Percentiles rank a stretch among this genome's conserved stretches.
Evolutionary conservation across 1,140 invertebrate genomes (phyloP).

Genomic region (Scylla paramamosain): DNA sequence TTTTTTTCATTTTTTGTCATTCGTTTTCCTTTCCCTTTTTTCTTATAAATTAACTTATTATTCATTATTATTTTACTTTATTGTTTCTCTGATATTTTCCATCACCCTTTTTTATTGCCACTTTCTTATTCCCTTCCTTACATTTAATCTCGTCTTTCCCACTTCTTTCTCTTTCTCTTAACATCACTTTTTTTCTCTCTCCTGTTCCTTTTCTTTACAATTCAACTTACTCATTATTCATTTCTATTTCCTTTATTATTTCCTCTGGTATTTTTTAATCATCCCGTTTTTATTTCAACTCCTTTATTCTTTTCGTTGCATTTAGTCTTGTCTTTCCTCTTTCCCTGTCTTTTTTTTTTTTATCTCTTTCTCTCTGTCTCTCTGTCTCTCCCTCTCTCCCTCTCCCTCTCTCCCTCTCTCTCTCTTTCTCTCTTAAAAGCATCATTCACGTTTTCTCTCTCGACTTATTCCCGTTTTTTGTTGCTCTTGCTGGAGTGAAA

Average conservation of each 20-base stretch:
- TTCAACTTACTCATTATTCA: not conserved
- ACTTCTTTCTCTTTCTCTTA: not conserved
- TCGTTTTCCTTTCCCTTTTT: not conserved
- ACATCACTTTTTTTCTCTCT: not conserved
- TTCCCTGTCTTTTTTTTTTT: not conserved
- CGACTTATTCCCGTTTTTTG: too few relatives aligned
- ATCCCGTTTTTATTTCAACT: not conserved
- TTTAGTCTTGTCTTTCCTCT: not conserved
- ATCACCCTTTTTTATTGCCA: not conserved
- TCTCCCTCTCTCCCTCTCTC: too few relatives aligned
- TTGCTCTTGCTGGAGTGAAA: not conserved
- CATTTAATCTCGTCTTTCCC: not conserved
- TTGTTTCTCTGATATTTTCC: too few relatives aligned
- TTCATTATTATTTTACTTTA: too few relatives aligned
- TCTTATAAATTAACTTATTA: not conserved
- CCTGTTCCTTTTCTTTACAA: not conserved
- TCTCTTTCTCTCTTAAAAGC: too few relatives aligned
- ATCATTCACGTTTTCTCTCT: too few relatives aligned
- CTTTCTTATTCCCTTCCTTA: not conserved
- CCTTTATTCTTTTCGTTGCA: not conserved
- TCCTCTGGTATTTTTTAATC: not conserved
- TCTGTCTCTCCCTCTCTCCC: too few relatives aligned
- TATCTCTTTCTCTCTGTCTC: not conserved
- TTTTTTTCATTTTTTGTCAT: too few relatives aligned
- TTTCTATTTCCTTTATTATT: not conserved